These are phyloP conservation scores for Mohoua ochrocephala DNA, from an alignment of 2,113 vertebrate species.

Conservation along the genomic window DNA sequence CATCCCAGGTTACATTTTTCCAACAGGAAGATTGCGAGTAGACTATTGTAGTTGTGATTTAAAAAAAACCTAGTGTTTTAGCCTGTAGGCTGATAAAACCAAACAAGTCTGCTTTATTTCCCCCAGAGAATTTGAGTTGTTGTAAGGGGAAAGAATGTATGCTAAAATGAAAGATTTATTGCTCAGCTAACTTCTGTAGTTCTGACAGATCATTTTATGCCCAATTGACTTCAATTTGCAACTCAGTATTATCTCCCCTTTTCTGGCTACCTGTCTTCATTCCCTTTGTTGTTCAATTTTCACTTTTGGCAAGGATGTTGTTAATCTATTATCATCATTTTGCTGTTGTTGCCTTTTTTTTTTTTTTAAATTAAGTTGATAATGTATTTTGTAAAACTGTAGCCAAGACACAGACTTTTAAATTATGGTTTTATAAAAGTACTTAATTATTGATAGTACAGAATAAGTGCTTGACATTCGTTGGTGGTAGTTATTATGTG, in stretches of 20 bases:
- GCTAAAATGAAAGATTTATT: neutral
- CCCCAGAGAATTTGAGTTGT: neutral
- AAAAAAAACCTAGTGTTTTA: neutral
- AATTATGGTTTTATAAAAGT: neutral
- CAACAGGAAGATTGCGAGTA: neutral
- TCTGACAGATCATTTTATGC: neutral
- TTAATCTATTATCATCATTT: neutral
- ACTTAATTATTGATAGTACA: neutral
- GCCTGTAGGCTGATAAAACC: neutral
- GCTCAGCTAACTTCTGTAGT: neutral
- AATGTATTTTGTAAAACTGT: neutral
- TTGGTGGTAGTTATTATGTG: neutral
- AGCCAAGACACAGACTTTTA: neutral
- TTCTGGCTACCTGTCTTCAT: neutral
- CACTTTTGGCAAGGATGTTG: neutral
- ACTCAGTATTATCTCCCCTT: neutral
- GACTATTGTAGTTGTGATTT: neutral
- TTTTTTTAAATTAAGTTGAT: neutral
- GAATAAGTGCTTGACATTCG: neutral
- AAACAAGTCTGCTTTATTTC: neutral
- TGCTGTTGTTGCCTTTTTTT: neutral
- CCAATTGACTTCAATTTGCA: neutral
- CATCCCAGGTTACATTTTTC: neutral
- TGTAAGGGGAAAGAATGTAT: neutral
- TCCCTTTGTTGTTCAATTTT: neutral